Evolutionary conservation across 1,140 invertebrate species (phyloP), one percentile per base, ranked within the genome.

Genomic region (Spodoptera litura): DNA sequence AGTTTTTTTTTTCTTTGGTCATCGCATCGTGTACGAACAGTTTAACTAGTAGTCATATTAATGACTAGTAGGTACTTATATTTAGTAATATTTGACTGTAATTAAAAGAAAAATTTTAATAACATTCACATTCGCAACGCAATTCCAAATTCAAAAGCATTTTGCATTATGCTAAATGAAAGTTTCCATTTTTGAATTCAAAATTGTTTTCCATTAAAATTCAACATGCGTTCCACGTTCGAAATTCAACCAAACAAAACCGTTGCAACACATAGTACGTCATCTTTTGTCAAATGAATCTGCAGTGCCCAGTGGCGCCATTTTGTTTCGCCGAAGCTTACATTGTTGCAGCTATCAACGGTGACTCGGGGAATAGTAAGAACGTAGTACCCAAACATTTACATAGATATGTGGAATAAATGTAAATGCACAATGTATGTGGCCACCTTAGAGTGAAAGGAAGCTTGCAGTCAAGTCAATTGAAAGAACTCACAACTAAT

Each of bases 391-490:
- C 68, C 2, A 31, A 44, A 20, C 53, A 73, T 73, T 73, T 73
- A 53, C 70, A 73, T 73, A 2, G 13, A 10, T 10, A 73, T 73
- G 55, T 10, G 4, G 55, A 59, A 73, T 73, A 73, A 49, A 73
- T 73, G 70, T 49, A 73, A 73, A 73, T 73, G 15, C 31, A 73
- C 55, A 25, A 73, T 73, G 70, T 73, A 73, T 59, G 55, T 56
- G 55, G 55, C 35, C 55, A 73, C 70, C 70, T 73, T 10, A 35
- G 35, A 38, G 62, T 44, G 15, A 51, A 66, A 62, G 13, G 62
- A 58, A 44, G 49, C 55, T 55, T 73, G 31, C 35, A 73, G 25
- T 71, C 4, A 55, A 56, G 35, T 58, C 35, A 73, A 58, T 73
- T 73, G 70, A 38, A 73, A 44, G 44, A 51, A 66, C 38, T 25